Conservation (phyloP, 2,797 vertebrate species). For the Heliangelus exortis region DNA sequence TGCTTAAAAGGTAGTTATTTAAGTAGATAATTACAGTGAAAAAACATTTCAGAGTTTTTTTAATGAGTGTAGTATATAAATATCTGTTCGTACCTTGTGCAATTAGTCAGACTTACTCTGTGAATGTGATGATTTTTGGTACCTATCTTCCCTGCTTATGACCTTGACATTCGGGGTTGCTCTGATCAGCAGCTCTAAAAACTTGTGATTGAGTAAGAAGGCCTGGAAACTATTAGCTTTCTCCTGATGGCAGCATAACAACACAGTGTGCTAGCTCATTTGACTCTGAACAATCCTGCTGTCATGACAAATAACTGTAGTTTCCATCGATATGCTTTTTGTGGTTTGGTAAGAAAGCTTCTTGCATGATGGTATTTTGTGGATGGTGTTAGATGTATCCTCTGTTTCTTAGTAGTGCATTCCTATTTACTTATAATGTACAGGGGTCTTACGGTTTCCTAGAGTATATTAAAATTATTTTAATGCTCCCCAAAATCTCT, state of each 20-base stretch:
- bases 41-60: background rate
- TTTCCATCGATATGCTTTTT: constrained; percentile 52
- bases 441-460: background rate
- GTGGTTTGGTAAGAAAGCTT: constrained; percentile 40
- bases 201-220: background rate
- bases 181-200: background rate
- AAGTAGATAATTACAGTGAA: background rate
- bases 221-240: constrained; percentile 1
- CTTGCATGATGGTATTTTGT: constrained; percentile 24
- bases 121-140: background rate
- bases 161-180: background rate
- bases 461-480: constrained; percentile 7
- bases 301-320: constrained; percentile 18
- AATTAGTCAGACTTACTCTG: background rate
- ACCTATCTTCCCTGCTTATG: background rate
- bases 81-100: background rate
- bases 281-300: constrained; percentile 18
- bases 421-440: background rate
- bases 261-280: constrained; percentile 41
- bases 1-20: background rate
- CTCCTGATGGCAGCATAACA: constrained; percentile 1
- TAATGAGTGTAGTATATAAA: background rate
- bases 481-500: background rate
- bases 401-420: background rate
- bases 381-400: background rate